phyloP scores from a whole-genome alignment of 2,888 invertebrate genomes.

The Noctua comes region DNA sequence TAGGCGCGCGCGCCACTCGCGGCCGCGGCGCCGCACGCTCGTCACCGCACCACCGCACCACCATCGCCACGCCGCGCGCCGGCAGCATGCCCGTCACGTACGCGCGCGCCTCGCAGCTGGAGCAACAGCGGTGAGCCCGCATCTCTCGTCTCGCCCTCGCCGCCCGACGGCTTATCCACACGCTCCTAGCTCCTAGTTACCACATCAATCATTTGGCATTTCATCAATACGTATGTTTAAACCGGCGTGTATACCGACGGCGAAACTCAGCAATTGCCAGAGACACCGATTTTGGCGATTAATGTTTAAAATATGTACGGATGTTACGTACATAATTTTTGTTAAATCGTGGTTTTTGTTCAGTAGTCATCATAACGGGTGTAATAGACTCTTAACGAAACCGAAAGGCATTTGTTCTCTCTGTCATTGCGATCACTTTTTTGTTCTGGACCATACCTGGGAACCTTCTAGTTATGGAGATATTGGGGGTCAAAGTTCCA shows the following conservation, averaged over 20 bases:
- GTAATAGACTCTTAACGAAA: too few species aligned
- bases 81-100: conserved; percentile 78
- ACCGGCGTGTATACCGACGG: neutral
- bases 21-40: conserved; percentile 40
- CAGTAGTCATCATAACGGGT: neutral
- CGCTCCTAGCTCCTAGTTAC: neutral
- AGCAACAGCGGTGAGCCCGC: conserved; percentile 76
- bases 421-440: too few species aligned
- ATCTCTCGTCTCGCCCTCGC: conserved; percentile 21
- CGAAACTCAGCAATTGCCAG: neutral
- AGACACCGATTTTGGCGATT: neutral
- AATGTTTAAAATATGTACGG: neutral
- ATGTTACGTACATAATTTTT: neutral
- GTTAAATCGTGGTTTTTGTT: neutral
- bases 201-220: neutral
- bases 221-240: neutral
- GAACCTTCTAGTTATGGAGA: too few species aligned
- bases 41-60: conserved; percentile 1
- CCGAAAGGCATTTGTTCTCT: too few species aligned
- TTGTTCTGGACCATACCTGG: too few species aligned
- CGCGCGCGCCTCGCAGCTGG: conserved; percentile 74
- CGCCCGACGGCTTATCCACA: neutral
- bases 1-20: conserved; percentile 32
- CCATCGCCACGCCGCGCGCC: neutral
- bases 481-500: too few species aligned